A percentile compares a stretch with the other conserved stretches of the same genome.
These are phyloP conservation scores for Myzus persicae DNA, from an alignment of 1,140 invertebrate genomes.

Conservation along the genomic window DNA sequence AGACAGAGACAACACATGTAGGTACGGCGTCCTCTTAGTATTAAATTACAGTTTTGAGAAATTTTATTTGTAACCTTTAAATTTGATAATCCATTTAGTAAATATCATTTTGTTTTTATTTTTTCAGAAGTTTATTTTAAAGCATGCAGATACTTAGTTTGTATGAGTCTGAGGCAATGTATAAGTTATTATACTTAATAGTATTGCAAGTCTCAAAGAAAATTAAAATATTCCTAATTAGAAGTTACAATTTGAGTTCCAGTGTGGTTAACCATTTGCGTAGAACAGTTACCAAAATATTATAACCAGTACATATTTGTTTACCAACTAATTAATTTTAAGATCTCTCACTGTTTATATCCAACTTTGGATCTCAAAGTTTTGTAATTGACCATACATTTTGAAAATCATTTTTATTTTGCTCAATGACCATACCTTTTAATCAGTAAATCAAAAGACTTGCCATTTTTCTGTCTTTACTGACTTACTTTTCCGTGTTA, in stretches of 20 bases:
- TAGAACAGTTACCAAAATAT: conserved; percentile 56
- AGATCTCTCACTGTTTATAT: conserved; percentile 47
- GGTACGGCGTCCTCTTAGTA: no score
- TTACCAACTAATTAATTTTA: conserved; percentile 48
- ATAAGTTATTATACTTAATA: conserved; percentile 51
- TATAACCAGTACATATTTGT: conserved; percentile 34
- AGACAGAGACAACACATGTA: no score
- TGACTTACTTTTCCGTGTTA: conserved; percentile 22
- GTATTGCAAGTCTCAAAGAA: conserved; percentile 55
- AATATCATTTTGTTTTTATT: not conserved
- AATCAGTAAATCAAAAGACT: conserved; percentile 53
- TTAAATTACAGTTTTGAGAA: not conserved
- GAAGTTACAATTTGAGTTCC: conserved; percentile 43
- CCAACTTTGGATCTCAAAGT: conserved; percentile 42
- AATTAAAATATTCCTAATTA: conserved; percentile 47
- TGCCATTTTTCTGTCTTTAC: conserved; percentile 29
- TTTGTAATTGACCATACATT: conserved; percentile 32
- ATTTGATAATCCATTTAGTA: not conserved
- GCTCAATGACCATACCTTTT: conserved; percentile 43
- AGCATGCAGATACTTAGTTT: conserved; percentile 46
- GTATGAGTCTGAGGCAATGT: conserved; percentile 26
- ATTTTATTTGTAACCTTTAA: not conserved
- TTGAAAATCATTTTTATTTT: conserved; percentile 40
- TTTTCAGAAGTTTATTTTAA: conserved; percentile 50
- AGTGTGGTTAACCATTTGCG: conserved; percentile 42